Percentiles rank a stretch among this genome's conserved stretches.
Evolutionary conservation across 2,888 invertebrate genomes (phyloP).

Genomic region (Cremastinae sp.): DNA sequence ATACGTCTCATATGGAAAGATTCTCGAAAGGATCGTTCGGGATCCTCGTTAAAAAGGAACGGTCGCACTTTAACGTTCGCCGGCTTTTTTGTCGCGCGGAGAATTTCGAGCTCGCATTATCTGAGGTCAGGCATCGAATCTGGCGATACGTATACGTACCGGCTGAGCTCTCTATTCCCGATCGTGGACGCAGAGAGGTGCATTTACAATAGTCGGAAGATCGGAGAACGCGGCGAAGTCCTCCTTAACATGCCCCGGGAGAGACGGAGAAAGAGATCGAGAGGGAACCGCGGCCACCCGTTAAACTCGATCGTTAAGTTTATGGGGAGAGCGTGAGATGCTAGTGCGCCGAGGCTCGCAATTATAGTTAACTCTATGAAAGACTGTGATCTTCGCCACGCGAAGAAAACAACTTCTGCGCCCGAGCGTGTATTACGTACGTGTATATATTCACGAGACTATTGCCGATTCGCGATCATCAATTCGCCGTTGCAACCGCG

Average conservation of each 20-base stretch:
- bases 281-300: constrained; percentile 65
- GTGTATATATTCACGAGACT: constrained; percentile 16
- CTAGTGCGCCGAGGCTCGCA: constrained; percentile 69
- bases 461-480: too few relatives aligned
- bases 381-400: constrained; percentile 76
- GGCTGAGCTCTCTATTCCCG: too few relatives aligned
- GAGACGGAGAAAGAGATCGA: too few relatives aligned
- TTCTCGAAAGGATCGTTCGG: too few relatives aligned
- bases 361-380: constrained; percentile 76
- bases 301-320: constrained; percentile 78
- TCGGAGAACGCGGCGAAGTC: constrained; percentile 46
- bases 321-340: constrained; percentile 76
- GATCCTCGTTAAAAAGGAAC: too few relatives aligned
- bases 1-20: too few relatives aligned
- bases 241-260: constrained; percentile 73
- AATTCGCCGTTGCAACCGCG: constrained; percentile 10
- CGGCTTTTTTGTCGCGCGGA: not conserved
- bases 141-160: too few relatives aligned
- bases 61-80: too few relatives aligned
- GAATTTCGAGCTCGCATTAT: too few relatives aligned
- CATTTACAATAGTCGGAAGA: constrained; percentile 28
- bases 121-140: too few relatives aligned
- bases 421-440: constrained; percentile 13
- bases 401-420: constrained; percentile 67
- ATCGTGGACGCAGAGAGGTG: too few relatives aligned